Base-by-base conservation (phyloP, 2,797 vertebrate genomes). In the Notoglanidium macrostoma region DNA sequence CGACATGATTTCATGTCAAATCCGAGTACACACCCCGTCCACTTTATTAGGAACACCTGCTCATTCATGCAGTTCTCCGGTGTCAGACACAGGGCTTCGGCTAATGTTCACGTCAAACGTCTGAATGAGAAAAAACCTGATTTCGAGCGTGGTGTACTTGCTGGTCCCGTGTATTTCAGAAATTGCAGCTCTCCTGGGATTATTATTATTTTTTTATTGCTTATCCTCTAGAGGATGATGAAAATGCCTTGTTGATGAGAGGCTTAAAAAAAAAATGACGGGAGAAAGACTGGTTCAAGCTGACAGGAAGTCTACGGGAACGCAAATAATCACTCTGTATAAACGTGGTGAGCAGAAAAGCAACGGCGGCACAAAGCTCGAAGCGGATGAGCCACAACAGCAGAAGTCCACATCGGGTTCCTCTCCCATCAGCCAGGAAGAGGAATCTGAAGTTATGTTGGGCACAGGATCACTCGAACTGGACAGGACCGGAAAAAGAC, bases 1-100 rank as follows among this genome's bases (percentile, higher is more conserved):
- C 68, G 19, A 21, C 19, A 8, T 19, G 3, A 68, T 68, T 68
- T 19, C 63, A 4, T 11, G 44, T 14, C 57, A 57, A 67, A 79
- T 26, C n/a, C 1, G 21, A 12, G 23, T 0, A 12, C 7, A 12
- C 72, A 5, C 44, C 44, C 12, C 6, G 26, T 17, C 40, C 79
- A 29, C 40, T 81, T 81, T 65, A 49, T 81, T 81, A 65, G 79
- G 79, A 46, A 63, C 57, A 46, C 21, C 29, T 40, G 49, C 15
- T 44, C 9, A 21, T 9, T 7, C 35, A 26, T 73, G 4, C 21
- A 15, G 2, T 11, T 10, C 10, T 32, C 15, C 49, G 51, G 14
- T 0, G 15, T 26, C n/a, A 55, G 7, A 77, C n/a, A 10, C 15
- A 29, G 2, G 49, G 29, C 49, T 1, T 74, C 72, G 21, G 23